Conservation (phyloP, 2,888 invertebrate genomes). For the Glaucopsyche alexis region DNA sequence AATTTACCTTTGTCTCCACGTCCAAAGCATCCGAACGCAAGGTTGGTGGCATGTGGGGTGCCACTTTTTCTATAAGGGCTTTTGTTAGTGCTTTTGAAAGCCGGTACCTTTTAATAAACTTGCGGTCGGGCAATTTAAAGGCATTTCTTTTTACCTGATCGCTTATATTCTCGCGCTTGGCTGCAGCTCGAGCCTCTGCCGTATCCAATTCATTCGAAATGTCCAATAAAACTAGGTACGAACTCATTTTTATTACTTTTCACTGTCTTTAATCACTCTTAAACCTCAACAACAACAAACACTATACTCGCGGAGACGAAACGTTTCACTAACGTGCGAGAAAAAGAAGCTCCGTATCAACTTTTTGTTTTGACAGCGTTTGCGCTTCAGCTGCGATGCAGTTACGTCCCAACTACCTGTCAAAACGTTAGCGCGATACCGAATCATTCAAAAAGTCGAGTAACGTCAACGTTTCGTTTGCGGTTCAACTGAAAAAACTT, state of each 20-base stretch:
- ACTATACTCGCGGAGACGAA: too few relatives aligned
- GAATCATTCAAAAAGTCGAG: too few relatives aligned
- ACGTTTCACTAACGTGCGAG: too few relatives aligned
- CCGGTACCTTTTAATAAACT: not conserved
- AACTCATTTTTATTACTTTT: not conserved
- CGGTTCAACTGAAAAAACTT: too few relatives aligned
- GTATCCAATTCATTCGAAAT: not conserved
- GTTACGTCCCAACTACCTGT: too few relatives aligned
- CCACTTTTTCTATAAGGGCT: not conserved
- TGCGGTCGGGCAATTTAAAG: not conserved
- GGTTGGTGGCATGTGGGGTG: conserved; percentile 1
- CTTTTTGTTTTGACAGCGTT: too few relatives aligned
- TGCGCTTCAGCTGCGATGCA: too few relatives aligned
- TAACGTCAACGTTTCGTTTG: too few relatives aligned
- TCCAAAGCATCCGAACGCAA: not conserved
- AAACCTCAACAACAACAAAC: too few relatives aligned
- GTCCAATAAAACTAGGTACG: not conserved
- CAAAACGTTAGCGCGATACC: too few relatives aligned
- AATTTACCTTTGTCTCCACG: not conserved
- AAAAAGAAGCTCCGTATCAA: too few relatives aligned
- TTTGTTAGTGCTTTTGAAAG: not conserved
- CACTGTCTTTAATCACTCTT: too few relatives aligned
- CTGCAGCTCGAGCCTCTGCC: not conserved
- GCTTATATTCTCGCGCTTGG: not conserved
- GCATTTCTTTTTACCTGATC: not conserved